Evolutionary conservation across 2,888 invertebrate genomes (phyloP), one percentile per base, ranked within the genome.

Genomic region (Abrostola triplasia): DNA sequence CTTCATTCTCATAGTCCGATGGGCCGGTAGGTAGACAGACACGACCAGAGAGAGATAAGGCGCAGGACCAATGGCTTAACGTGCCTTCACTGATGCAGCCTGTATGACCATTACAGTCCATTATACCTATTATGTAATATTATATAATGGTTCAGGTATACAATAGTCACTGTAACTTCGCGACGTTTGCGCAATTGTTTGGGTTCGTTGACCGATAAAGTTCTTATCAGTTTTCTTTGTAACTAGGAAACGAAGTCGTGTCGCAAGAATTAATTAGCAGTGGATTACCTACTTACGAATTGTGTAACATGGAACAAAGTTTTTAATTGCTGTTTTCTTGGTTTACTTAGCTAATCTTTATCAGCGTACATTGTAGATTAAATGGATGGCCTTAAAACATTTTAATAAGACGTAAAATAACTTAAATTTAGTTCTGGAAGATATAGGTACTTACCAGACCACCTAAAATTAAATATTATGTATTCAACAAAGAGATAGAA

Each of bases 141-240:
- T 61, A 44, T 66, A 69, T 64, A 51, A 63, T 66, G 24, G 13
- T 76, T 59, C 73, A 79, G 77, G 77, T 79, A 58, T 62, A 73
- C 77, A 79, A 76, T 77, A 77, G 70, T 76, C 69, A 68, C 56
- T 64, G 73, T 60, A 73, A 68, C 59, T 65, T 57, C 10, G 57
- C 64, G 73, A 67, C 61, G 73, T 86, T 87, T 86, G 81, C 84
- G 85, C 85, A 88, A 90, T 86, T 86, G 82, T 82, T 80, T 52
- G 77, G 90, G 92, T 89, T 92, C 92, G 76, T 82, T 89, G 91
- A 60, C 89, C 92, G 93, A 93, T 93, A 92, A 86, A 84, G 68
- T 75, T 81, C 88, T 91, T 93, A 92, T 93, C 93, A 88, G 84
- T 82, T 86, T 90, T 91, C 90, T 90, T 92, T 88, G 81, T 85